A percentile compares a stretch with the other conserved stretches of the same genome.
Evolutionary conservation across 1,140 invertebrate species (phyloP).

Genomic region (Papilio helenus): DNA sequence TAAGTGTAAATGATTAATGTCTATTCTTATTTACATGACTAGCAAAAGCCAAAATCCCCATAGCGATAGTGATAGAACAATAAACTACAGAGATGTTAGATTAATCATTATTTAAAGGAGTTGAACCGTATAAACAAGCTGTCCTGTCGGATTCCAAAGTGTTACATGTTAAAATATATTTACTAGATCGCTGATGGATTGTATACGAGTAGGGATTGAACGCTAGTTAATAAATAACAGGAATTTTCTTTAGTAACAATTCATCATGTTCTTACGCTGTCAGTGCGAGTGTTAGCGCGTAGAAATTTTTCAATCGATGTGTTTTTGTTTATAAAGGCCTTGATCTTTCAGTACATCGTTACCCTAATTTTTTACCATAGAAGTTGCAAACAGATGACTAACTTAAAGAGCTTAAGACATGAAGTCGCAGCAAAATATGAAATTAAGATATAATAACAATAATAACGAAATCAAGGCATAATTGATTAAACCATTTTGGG

Average conservation of each 20-base stretch:
- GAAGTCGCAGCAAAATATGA: no score
- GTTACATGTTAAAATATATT: slow-evolving; percentile 25
- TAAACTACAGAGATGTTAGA: slow-evolving; percentile 2
- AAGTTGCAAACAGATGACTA: background rate
- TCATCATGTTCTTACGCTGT: slow-evolving; percentile 2
- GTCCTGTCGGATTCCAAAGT: slow-evolving; percentile 8
- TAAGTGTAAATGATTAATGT: background rate
- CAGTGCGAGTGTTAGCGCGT: background rate
- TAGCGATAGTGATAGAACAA: background rate
- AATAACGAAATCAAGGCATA: no score
- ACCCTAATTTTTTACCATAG: background rate
- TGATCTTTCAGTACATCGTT: background rate
- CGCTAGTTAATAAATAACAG: slow-evolving; percentile 24
- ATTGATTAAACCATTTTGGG: no score
- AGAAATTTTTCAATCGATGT: slow-evolving; percentile 1
- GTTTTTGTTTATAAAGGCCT: background rate
- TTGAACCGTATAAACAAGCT: slow-evolving; percentile 6
- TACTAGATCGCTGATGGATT: slow-evolving; percentile 8
- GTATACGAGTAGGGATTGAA: slow-evolving; percentile 9
- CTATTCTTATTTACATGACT: background rate
- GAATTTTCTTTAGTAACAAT: slow-evolving; percentile 18
- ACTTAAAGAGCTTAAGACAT: no score
- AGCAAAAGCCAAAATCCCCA: background rate
- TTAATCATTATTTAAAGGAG: slow-evolving; percentile 22
- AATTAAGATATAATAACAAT: no score